Base-by-base conservation (phyloP, 2,888 invertebrate genomes). In the Drosophila infuscata region DNA sequence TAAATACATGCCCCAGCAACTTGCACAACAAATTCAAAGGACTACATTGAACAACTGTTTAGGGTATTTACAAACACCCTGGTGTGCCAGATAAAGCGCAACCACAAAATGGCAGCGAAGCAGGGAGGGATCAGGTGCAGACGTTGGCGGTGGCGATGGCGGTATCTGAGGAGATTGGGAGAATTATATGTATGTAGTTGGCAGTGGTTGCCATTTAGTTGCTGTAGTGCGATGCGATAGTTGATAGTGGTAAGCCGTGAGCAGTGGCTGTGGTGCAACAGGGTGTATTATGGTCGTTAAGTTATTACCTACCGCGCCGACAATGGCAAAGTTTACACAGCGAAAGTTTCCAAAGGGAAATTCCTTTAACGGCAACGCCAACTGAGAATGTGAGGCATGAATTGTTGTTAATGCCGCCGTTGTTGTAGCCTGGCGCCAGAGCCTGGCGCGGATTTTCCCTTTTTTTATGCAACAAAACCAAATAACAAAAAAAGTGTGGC, bases 281-380 rank as follows among this genome's bases (percentile, higher is more conserved):
- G 87, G 90, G 90, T 89, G 90, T 90, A 88, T 88, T 90, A 88
- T 88, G 89, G 90, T 86, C 87, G 87, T 89, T 90, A 88, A 88
- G 87, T 88, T 88, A 88, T 88, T 88, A 90, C 89, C 87, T 81
- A 68, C 74, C 68, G 43, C 68, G 68, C 64, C 66, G 69, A 88
- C 86, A 88, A 85, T 85, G 89, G 72, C 90, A 82, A 86, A 86
- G 90, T 89, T 86, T 87, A 76, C 86, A 79, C 75, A 86, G 86
- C 70, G 74, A 87, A 88, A 87, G 77, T 79, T 88, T 88, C 73
- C 70, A 75, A 65, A 70, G 76, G 76, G 78, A 90, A 89, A 90
- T 89, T 89, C 89, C 87, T 87, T 76, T 71, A 79, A 70, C 81
- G 73, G 70, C 70, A 54, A 33, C 46, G 72, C 43, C 61, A 67